Evolutionary conservation across 2,888 invertebrate species (phyloP).

Genomic region (Rutpela maculata): DNA sequence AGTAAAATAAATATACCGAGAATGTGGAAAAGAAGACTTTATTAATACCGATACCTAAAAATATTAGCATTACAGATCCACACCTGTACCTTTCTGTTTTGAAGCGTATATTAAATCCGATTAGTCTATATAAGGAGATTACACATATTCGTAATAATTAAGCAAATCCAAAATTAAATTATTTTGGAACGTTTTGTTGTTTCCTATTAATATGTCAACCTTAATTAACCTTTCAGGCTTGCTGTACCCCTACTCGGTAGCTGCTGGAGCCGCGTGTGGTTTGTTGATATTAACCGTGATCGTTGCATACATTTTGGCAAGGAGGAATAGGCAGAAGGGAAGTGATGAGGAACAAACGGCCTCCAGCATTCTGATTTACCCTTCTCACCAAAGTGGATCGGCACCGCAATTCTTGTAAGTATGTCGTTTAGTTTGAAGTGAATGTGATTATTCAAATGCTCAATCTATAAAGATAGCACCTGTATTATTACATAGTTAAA

Average conservation of each 20-base stretch:
- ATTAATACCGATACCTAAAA: too few species aligned
- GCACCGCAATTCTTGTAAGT: conserved; percentile 81
- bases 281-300: conserved; percentile 71
- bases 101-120: too few species aligned
- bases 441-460: neutral
- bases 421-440: conserved; percentile 27
- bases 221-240: conserved; percentile 63
- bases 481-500: neutral
- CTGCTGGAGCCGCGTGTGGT: conserved; percentile 67
- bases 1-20: too few species aligned
- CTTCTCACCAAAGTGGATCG: conserved; percentile 77
- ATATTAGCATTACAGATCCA: too few species aligned
- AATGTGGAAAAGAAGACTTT: too few species aligned
- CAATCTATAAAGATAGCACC: neutral
- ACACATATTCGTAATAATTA: neutral
- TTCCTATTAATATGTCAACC: neutral
- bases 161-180: neutral
- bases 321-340: conserved; percentile 72
- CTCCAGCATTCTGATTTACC: conserved; percentile 80
- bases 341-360: conserved; percentile 73
- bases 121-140: too few species aligned
- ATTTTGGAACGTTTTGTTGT: neutral
- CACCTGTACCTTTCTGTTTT: too few species aligned
- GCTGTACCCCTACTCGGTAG: conserved; percentile 65
- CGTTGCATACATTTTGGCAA: conserved; percentile 69